phyloP scores from a whole-genome alignment of 2,888 invertebrate genomes.

The Toxonevra muliebris region DNA sequence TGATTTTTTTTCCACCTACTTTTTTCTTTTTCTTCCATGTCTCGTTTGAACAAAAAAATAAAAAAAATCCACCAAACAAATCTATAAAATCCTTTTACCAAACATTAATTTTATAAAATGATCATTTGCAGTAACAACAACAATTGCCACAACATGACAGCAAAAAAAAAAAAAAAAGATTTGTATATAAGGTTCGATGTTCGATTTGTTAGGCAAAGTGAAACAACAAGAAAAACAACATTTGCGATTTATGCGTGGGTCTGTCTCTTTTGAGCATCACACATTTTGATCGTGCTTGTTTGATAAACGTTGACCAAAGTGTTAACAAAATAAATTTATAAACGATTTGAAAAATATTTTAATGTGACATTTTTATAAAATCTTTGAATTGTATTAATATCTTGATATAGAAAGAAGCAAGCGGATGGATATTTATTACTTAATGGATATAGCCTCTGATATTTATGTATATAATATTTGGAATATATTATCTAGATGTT shows the following conservation, averaged over 20 bases:
- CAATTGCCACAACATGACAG: constrained; percentile 18
- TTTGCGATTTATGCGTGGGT: not conserved
- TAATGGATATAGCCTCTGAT: too few species aligned
- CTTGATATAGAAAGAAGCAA: too few species aligned
- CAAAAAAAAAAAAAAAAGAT: constrained; percentile 10
- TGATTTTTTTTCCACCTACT: constrained; percentile 13
- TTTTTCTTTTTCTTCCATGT: too few species aligned
- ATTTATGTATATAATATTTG: too few species aligned
- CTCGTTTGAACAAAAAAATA: not conserved
- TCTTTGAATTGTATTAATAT: too few species aligned
- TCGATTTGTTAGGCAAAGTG: constrained; percentile 5
- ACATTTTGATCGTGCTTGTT: not conserved
- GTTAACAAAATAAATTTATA: too few species aligned
- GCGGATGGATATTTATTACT: too few species aligned
- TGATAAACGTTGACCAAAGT: not conserved
- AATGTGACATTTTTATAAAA: too few species aligned
- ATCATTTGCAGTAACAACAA: constrained; percentile 14
- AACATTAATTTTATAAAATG: constrained; percentile 39
- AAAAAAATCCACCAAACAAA: not conserved
- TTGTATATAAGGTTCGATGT: constrained; percentile 1
- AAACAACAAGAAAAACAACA: not conserved
- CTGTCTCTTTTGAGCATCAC: too few species aligned
- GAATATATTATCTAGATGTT: too few species aligned
- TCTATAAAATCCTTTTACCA: constrained; percentile 24
- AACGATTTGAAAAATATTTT: too few species aligned